phyloP scores from a whole-genome alignment of 1,140 invertebrate genomes.

The Littorina saxatilis region DNA sequence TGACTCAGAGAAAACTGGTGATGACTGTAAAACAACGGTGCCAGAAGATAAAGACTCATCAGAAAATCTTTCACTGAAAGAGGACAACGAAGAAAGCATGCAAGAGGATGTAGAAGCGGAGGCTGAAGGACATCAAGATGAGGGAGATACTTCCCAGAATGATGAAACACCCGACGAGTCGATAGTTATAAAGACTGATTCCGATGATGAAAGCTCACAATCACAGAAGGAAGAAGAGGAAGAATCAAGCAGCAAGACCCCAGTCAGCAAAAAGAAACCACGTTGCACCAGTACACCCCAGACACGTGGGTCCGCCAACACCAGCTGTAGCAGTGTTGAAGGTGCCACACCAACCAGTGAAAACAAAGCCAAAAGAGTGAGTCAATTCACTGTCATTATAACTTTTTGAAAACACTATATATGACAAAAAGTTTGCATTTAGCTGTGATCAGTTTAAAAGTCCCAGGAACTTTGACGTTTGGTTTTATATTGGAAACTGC shows the following conservation, averaged over 20 bases:
- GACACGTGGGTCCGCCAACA: not conserved
- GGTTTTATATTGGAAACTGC: not conserved
- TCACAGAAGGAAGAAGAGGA: not conserved
- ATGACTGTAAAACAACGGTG: not conserved
- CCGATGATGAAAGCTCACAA: not conserved
- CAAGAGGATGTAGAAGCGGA: not conserved
- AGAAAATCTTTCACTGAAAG: not conserved
- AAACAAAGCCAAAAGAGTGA: not conserved
- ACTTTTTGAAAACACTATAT: too few species aligned
- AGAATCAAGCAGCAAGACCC: not conserved
- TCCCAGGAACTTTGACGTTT: too few species aligned
- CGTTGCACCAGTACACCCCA: not conserved
- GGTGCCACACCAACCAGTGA: slow-evolving; percentile 2
- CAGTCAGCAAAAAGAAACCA: not conserved
- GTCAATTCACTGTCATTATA: too few species aligned
- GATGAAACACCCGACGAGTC: not conserved
- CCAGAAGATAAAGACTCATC: not conserved
- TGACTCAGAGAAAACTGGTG: not conserved
- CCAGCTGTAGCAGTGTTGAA: slow-evolving; percentile 19
- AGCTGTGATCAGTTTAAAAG: too few species aligned
- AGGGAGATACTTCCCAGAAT: not conserved
- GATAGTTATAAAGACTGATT: not conserved
- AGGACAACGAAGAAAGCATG: slow-evolving; percentile 21
- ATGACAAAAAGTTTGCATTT: too few species aligned
- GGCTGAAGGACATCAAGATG: not conserved